Conservation (phyloP, 2,888 invertebrate species). For the Ichneumoninae sp. region DNA sequence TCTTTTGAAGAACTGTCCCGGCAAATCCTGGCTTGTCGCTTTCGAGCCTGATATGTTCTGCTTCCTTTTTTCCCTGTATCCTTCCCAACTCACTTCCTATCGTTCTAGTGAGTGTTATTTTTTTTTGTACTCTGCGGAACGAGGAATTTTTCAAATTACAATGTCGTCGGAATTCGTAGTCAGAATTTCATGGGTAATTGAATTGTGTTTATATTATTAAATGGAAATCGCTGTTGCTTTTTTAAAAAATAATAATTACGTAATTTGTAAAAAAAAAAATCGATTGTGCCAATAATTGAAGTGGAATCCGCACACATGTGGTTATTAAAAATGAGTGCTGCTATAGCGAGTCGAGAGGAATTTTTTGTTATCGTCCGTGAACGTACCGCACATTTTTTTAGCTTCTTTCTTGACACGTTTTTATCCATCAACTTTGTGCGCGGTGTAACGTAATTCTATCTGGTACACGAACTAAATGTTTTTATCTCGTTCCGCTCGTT, state of each 20-base stretch:
- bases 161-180: too few species aligned
- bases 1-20: conserved; percentile 74
- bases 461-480: not conserved
- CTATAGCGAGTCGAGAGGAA: conserved; percentile 25
- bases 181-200: too few species aligned
- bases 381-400: not conserved
- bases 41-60: conserved; percentile 41
- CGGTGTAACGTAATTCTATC: not conserved
- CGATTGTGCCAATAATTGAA: not conserved
- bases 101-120: too few species aligned
- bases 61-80: conserved; percentile 6
- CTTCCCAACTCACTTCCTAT: not conserved
- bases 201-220: too few species aligned
- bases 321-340: not conserved
- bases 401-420: not conserved
- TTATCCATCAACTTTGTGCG: not conserved
- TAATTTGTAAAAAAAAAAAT: not conserved
- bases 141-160: too few species aligned
- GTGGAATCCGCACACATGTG: not conserved
- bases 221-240: too few species aligned
- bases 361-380: conserved; percentile 39
- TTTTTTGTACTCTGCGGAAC: too few species aligned
- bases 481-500: not conserved
- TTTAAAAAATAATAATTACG: not conserved
- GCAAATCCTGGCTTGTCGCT: conserved; percentile 61